These are phyloP conservation scores for Aurelia sp. DNA, from an alignment of 30 jellyfish, hydroid and myxozoan genomes.

Conservation along the genomic window DNA sequence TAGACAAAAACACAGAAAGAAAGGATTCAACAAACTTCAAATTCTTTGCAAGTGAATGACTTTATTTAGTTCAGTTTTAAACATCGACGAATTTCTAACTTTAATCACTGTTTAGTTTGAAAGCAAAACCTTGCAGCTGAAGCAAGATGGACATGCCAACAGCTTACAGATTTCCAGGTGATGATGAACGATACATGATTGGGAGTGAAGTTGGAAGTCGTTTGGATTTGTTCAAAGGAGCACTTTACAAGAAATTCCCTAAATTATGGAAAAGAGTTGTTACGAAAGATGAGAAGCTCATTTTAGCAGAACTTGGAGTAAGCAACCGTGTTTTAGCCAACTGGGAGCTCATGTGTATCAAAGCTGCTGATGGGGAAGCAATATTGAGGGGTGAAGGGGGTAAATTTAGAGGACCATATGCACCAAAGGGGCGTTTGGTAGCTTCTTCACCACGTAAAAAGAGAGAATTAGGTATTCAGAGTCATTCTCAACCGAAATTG, in stretches of 20 bases:
- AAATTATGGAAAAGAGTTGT: conserved; percentile 81
- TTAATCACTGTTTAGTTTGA: too few relatives aligned
- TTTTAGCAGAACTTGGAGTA: conserved; percentile 74
- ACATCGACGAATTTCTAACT: not conserved
- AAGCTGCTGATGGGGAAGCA: conserved; percentile 83
- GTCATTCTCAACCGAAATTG: not conserved
- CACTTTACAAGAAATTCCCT: conserved; percentile 87
- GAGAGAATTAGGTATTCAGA: not conserved
- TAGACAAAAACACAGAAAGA: too few relatives aligned
- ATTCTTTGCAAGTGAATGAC: too few relatives aligned
- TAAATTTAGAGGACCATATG: conserved; percentile 57
- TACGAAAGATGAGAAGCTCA: conserved; percentile 72
- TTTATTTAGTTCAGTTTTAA: not conserved
- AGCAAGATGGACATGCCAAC: conserved; percentile 74
- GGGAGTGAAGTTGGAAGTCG: conserved; percentile 94
- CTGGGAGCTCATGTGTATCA: conserved; percentile 89
- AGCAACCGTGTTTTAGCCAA: conserved; percentile 79
- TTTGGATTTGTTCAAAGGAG: conserved; percentile 82
- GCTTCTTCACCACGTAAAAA: conserved; percentile 7
- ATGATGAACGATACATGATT: conserved; percentile 81
- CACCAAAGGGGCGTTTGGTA: conserved; percentile 12
- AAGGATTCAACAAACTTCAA: too few relatives aligned
- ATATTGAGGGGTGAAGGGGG: conserved; percentile 83
- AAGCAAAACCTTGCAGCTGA: too few relatives aligned
- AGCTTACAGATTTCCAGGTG: conserved; percentile 78